phyloP scores from a whole-genome alignment of 2,888 invertebrate genomes.

The Brachyptera putata region DNA sequence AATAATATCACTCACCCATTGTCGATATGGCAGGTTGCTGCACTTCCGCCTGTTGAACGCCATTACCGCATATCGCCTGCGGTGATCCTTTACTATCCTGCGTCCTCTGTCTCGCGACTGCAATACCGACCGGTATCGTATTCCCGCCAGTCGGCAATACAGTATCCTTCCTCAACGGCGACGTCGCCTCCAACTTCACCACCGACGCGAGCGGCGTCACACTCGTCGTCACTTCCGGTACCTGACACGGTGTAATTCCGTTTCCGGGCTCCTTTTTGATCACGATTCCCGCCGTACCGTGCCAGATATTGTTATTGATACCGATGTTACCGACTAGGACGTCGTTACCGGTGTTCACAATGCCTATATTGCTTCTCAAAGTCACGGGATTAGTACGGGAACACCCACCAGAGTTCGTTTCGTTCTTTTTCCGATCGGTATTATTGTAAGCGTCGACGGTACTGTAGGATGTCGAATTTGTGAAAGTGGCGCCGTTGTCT shows the following conservation, averaged over 20 bases:
- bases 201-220: conserved; percentile 43
- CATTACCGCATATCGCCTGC: conserved; percentile 21
- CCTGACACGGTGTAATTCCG: conserved; percentile 51
- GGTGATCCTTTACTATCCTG: conserved; percentile 53
- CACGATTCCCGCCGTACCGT: conserved; percentile 30
- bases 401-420: conserved; percentile 56
- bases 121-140: conserved; percentile 78
- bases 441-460: no score
- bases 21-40: conserved; percentile 22
- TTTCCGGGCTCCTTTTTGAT: conserved; percentile 62
- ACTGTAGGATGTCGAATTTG: conserved; percentile 21
- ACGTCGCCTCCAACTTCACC: conserved; percentile 62
- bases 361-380: conserved; percentile 14
- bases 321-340: background rate
- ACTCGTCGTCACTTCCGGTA: conserved; percentile 55
- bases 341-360: no score
- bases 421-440: conserved; percentile 22
- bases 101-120: conserved; percentile 73
- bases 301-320: conserved; percentile 26
- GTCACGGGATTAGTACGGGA: conserved; percentile 63
- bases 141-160: no score
- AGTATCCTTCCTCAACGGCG: conserved; percentile 56
- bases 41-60: background rate
- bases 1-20: conserved; percentile 33
- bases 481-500: no score